These are phyloP conservation scores for Myotis planiceps DNA, from an alignment of 2,797 vertebrate species.

Conservation along the genomic window DNA sequence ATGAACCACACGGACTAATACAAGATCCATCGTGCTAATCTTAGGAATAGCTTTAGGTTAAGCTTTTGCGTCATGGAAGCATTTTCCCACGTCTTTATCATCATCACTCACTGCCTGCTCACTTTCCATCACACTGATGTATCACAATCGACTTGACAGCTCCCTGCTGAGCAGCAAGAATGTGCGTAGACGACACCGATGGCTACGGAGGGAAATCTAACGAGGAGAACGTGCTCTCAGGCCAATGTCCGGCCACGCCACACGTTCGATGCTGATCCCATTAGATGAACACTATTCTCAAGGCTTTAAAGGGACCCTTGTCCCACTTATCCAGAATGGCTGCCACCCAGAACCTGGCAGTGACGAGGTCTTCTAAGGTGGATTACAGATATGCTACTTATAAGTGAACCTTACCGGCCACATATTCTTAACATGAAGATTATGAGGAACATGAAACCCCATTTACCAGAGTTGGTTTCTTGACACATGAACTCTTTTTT, in stretches of 20 bases:
- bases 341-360: neutral
- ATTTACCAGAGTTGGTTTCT: constrained; percentile 71
- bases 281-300: neutral
- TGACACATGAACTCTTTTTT: constrained; percentile 75
- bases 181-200: neutral
- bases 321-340: neutral
- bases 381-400: neutral
- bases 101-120: neutral
- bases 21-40: no score
- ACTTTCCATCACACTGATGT: neutral
- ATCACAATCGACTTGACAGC: neutral
- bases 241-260: neutral
- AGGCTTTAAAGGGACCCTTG: neutral
- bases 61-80: neutral
- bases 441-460: constrained; percentile 36
- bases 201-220: neutral
- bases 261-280: neutral
- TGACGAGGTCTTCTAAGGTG: neutral
- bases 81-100: neutral
- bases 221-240: neutral
- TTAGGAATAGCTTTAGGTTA: neutral
- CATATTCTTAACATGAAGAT: neutral
- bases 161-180: neutral
- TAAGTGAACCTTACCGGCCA: neutral
- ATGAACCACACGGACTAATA: no score